phyloP scores from a whole-genome alignment of 2,888 invertebrate species.

The Monochamus alternatus region DNA sequence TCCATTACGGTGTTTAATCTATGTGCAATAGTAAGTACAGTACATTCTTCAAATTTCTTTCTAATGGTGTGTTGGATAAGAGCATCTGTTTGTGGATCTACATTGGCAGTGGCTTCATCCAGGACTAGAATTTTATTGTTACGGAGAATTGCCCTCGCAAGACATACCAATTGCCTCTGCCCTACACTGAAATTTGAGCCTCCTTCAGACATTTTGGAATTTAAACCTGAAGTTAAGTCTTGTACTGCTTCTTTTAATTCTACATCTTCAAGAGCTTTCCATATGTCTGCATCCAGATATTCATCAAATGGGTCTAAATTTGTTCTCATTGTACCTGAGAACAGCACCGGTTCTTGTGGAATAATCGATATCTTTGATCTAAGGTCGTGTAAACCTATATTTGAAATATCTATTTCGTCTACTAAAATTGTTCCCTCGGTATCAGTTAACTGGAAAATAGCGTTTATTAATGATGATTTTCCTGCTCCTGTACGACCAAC shows the following conservation, averaged over 20 bases:
- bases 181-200: slow-evolving; percentile 70
- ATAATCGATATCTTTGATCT: slow-evolving; percentile 74
- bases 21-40: slow-evolving; percentile 89
- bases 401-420: slow-evolving; percentile 74
- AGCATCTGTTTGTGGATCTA: slow-evolving; percentile 84
- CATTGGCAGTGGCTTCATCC: slow-evolving; percentile 88
- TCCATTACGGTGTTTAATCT: slow-evolving; percentile 90
- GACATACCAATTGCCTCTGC: slow-evolving; percentile 80
- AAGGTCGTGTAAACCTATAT: slow-evolving; percentile 72
- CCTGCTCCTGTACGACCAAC: slow-evolving; percentile 90
- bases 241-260: slow-evolving; percentile 79
- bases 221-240: slow-evolving; percentile 71
- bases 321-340: slow-evolving; percentile 87
- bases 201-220: slow-evolving; percentile 74
- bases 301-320: slow-evolving; percentile 94
- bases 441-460: slow-evolving; percentile 80
- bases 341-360: slow-evolving; percentile 79
- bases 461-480: slow-evolving; percentile 80
- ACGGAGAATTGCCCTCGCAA: slow-evolving; percentile 78
- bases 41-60: slow-evolving; percentile 82
- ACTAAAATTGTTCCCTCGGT: slow-evolving; percentile 75
- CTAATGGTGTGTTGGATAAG: slow-evolving; percentile 85
- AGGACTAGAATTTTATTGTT: slow-evolving; percentile 65
- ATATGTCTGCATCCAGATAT: slow-evolving; percentile 80
- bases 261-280: slow-evolving; percentile 88